Percentiles rank a stretch among this genome's conserved stretches.
Conservation (phyloP, 30 jellyfish, hydroid and myxozoan genomes). For the Aurelia coerulea region DNA sequence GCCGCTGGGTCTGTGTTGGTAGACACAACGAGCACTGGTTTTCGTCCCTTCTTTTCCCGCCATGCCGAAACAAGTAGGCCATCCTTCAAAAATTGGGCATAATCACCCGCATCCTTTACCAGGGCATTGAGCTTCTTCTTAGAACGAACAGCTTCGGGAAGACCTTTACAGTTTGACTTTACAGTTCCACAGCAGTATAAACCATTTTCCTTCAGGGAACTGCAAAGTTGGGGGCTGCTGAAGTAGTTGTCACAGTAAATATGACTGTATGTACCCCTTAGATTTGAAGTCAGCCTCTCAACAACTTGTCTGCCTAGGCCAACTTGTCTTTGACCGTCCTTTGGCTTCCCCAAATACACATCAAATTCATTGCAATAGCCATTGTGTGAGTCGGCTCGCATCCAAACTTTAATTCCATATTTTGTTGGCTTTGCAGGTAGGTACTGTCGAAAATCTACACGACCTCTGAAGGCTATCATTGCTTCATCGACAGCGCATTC, state of each 20-base stretch:
- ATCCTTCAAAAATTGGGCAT: no score
- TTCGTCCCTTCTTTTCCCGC: no score
- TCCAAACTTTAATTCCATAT: conserved; percentile 31
- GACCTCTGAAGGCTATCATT: not conserved
- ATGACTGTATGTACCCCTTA: not conserved
- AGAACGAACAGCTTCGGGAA: no score
- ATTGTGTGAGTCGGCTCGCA: conserved; percentile 16
- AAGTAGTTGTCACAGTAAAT: not conserved
- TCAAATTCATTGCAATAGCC: conserved; percentile 23
- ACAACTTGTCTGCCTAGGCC: not conserved
- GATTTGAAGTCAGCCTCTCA: no score
- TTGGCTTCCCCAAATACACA: conserved; percentile 11
- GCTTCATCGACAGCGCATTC: conserved; percentile 10
- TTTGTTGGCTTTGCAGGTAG: conserved; percentile 39
- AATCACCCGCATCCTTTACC: no score
- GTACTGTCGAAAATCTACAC: not conserved
- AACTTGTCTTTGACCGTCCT: not conserved
- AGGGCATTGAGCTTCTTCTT: no score
- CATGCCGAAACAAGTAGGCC: no score
- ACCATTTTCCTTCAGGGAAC: no score
- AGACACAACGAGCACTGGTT: not conserved
- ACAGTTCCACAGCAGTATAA: not conserved
- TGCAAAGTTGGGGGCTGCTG: not conserved
- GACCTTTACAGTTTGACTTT: not conserved
- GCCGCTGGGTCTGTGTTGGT: conserved; percentile 21